Percentiles rank a stretch among this genome's conserved stretches.
These are phyloP conservation scores for Sylvia borin DNA, from an alignment of 2,797 vertebrate genomes.

Conservation along the genomic window DNA sequence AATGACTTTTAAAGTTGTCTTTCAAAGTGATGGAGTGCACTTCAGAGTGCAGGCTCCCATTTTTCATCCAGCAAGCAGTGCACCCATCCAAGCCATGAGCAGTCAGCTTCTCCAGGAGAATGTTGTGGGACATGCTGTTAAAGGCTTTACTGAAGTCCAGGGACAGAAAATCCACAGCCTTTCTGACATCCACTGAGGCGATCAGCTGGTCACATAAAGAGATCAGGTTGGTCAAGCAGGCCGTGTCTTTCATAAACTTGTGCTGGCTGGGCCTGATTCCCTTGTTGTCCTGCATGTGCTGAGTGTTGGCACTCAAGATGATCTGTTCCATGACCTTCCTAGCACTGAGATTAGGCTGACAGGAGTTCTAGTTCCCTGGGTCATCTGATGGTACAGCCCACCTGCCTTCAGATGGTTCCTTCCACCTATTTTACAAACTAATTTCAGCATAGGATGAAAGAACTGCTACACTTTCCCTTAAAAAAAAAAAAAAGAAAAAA, in stretches of 20 bases:
- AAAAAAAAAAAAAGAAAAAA: not conserved
- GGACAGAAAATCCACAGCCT: not conserved
- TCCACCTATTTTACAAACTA: not conserved
- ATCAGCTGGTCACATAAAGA: not conserved
- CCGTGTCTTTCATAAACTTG: not conserved
- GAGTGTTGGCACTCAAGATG: too few species aligned
- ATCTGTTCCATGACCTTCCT: not conserved
- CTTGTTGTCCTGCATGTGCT: not conserved
- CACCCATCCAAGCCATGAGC: not conserved
- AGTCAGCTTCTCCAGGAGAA: not conserved
- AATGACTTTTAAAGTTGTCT: not conserved
- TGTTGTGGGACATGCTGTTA: rapidly evolving
- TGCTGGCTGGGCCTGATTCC: not conserved
- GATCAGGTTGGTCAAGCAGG: not conserved
- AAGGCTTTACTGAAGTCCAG: not conserved
- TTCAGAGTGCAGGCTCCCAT: rapidly evolving
- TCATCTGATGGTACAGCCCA: not conserved
- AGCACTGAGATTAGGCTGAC: not conserved
- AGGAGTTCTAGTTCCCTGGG: not conserved
- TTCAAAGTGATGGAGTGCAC: rapidly evolving
- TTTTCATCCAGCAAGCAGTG: not conserved
- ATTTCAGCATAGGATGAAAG: not conserved
- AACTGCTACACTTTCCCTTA: rapidly evolving
- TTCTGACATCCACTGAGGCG: not conserved
- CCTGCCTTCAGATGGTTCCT: not conserved